Percentiles rank a stretch among this genome's conserved stretches.
Conservation (phyloP, 1,140 invertebrate genomes). For the Zaprionus ghesquierei region DNA sequence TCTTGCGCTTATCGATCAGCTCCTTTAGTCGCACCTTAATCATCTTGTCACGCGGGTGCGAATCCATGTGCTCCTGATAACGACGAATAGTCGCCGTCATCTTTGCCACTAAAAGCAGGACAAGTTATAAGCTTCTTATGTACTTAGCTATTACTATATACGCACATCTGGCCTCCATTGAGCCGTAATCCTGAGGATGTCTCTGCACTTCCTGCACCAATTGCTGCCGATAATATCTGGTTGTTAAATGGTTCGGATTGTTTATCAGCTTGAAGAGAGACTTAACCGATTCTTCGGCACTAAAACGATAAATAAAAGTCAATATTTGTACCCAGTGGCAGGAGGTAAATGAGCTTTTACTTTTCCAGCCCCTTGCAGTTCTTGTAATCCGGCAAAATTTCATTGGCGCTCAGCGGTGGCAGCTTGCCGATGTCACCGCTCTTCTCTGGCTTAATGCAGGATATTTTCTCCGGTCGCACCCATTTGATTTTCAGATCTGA, state of each 20-base stretch:
- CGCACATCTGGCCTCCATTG: conserved; percentile 85
- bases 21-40: conserved; percentile 86
- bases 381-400: conserved; percentile 76
- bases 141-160: neutral
- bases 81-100: conserved; percentile 84
- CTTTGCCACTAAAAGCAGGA: conserved; percentile 83
- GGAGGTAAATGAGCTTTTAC: conserved; percentile 68
- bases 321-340: neutral
- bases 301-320: conserved; percentile 39
- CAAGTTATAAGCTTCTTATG: neutral
- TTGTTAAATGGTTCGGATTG: conserved; percentile 80
- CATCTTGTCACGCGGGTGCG: conserved; percentile 83
- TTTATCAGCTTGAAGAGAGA: conserved; percentile 85
- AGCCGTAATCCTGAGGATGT: conserved; percentile 84
- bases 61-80: conserved; percentile 84
- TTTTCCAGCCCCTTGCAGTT: conserved; percentile 84
- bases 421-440: conserved; percentile 85
- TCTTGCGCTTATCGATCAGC: conserved; percentile 90
- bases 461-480: conserved; percentile 85
- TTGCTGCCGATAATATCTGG: conserved; percentile 78
- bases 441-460: conserved; percentile 83
- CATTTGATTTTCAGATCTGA: conserved; percentile 87
- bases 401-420: conserved; percentile 79
- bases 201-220: conserved; percentile 84
- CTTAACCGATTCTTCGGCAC: conserved; percentile 85